Evolutionary conservation across 2,888 invertebrate species (phyloP).

Genomic region (Terebella lapidaria): DNA sequence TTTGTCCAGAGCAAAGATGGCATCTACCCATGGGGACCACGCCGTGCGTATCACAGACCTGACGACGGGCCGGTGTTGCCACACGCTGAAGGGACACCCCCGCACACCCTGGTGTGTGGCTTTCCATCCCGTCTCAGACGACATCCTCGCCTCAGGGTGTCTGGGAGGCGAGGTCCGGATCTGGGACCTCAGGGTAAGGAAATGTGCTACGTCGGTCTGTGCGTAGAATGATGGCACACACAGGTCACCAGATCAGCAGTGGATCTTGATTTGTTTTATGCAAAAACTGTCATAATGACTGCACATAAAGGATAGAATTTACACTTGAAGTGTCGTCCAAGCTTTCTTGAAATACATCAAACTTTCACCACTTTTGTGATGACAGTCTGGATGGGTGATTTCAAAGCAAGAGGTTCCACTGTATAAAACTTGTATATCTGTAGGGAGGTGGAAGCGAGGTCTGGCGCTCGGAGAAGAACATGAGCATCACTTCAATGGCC

Average conservation of each 20-base stretch:
- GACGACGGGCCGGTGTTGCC: conserved; percentile 71
- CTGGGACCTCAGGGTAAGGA: conserved; percentile 73
- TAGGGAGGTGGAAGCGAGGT: conserved; percentile 78
- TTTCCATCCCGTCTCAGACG: conserved; percentile 78
- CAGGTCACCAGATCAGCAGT: too few relatives aligned
- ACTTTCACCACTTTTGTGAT: not conserved
- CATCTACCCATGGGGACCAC: conserved; percentile 85
- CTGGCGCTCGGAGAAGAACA: conserved; percentile 68
- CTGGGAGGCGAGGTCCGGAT: conserved; percentile 83
- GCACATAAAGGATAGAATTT: too few relatives aligned
- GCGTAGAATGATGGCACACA: too few relatives aligned
- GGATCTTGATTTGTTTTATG: too few relatives aligned
- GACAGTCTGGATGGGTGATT: not conserved
- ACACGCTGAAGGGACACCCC: conserved; percentile 75
- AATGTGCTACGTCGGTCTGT: too few relatives aligned
- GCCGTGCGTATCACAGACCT: conserved; percentile 79
- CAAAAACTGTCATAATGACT: too few relatives aligned
- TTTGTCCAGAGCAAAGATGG: conserved; percentile 61
- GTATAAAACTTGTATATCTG: too few relatives aligned
- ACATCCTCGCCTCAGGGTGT: conserved; percentile 81
- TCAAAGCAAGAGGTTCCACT: too few relatives aligned
- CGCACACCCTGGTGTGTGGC: conserved; percentile 87
- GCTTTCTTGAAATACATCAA: not conserved
- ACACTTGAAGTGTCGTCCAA: too few relatives aligned
- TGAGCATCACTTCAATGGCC: conserved; percentile 77